Base-by-base conservation (phyloP, 2,797 vertebrate species). In the Melanotaenia nigrans region DNA sequence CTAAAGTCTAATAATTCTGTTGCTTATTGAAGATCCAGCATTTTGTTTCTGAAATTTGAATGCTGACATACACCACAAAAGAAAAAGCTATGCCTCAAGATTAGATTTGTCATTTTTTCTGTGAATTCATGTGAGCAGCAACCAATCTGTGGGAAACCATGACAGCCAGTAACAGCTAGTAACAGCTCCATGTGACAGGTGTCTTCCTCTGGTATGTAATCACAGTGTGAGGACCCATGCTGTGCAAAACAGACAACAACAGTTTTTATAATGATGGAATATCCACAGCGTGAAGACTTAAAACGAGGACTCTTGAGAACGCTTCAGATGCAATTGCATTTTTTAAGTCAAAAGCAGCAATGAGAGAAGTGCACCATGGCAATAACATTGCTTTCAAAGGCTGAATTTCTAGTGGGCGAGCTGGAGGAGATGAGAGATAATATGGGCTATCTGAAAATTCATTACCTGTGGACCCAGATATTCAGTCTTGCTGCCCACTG, bases 401-500 rank as follows among this genome's bases (percentile, higher is more conserved):
- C 71, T 89, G 75, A 33, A 33, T 59, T 68, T 81, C 68, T 58
- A 73, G 68, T 71, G 68, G 75, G 68, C 62, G 57, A 78, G 69
- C 36, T 47, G 24, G 32, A 74, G 74, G 32, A 79, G 75, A 74
- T 78, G 76, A 85, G 65, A 73, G 73, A 82, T 90, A 85, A 88
- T 86, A 67, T 64, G 77, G 32, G 62, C 67, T 53, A 81, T 82
- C 61, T 82, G 86, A 78, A 79, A 57, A 89, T 90, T 87, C 81
- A 90, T 92, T 89, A 91, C 68, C 85, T 30, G 68, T 66, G 81
- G 87, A 85, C 68, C 67, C 63, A 62, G 75, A 78, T 87, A 83
- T 85, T 92, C 67, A 78, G 77, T 88, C 85, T 90, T 83, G 74
- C 71, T 87, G 86, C 91, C 89, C 88, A 90, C 90, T 86, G 91